phyloP scores from a whole-genome alignment of 2,888 invertebrate genomes.

The Ashinkailepas kermadecensis region DNA sequence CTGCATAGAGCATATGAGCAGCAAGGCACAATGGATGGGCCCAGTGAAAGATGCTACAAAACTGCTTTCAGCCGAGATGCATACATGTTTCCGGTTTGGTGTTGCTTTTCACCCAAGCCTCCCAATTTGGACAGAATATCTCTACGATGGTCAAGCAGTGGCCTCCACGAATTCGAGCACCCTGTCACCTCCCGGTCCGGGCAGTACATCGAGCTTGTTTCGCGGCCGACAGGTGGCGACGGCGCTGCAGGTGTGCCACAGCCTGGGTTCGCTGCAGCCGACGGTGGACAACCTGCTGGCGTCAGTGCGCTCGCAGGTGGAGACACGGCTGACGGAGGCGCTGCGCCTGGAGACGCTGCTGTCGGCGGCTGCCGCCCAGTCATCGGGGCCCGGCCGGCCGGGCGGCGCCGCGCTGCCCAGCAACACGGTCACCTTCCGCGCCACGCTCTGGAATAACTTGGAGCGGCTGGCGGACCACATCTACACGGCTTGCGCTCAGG shows the following conservation, averaged over 20 bases:
- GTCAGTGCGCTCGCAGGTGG: constrained; percentile 25
- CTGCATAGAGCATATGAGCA: too few relatives aligned
- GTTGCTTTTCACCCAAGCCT: too few relatives aligned
- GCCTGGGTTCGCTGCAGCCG: constrained; percentile 46
- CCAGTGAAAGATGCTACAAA: too few relatives aligned
- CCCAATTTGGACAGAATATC: too few relatives aligned
- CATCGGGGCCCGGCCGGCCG: neutral
- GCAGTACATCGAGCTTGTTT: neutral
- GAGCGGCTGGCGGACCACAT: constrained; percentile 71
- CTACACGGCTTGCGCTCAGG: constrained; percentile 41
- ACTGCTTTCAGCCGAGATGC: too few relatives aligned
- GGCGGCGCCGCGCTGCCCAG: constrained; percentile 6
- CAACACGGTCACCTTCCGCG: constrained; percentile 45
- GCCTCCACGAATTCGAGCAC: too few relatives aligned
- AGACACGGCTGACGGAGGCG: constrained; percentile 25
- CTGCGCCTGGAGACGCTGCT: constrained; percentile 1
- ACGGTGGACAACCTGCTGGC: constrained; percentile 41
- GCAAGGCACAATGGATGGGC: too few relatives aligned
- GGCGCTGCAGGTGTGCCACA: constrained; percentile 57
- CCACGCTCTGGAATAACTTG: constrained; percentile 76
- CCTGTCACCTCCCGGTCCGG: too few relatives aligned
- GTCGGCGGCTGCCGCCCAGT: neutral
- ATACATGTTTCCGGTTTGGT: too few relatives aligned
- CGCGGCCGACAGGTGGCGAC: constrained; percentile 46
- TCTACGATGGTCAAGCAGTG: too few relatives aligned